Evolutionary conservation across 2,113 vertebrate genomes (phyloP), one percentile per base, ranked within the genome.

Genomic region (Oncorhynchus kisutch): DNA sequence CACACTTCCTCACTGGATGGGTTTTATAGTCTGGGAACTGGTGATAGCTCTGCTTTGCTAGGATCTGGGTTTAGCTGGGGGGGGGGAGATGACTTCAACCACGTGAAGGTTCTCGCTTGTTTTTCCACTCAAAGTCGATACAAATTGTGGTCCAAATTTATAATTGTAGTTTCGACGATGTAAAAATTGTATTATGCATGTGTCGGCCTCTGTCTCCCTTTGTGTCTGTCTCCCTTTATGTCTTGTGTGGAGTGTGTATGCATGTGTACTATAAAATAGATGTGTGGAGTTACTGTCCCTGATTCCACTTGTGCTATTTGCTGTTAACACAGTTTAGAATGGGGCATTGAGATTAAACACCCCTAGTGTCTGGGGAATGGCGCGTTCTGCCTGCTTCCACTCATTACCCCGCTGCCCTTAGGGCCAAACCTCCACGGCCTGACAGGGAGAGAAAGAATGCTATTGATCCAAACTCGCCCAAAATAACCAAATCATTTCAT

Each of bases 401-500:
- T 94, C 94, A 96, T 95, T 93, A 93, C 89, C 88, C 85, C 82
- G 91, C 83, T 90, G 92, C 93, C 95, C 93, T 72, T 54, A 72
- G 89, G 94, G 94, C 94, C 89, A 76, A 86, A 85, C 82, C 64
- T 81, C 88, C 88, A 85, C 70, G 75, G 71, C 82, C 79, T 82
- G 84, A 87, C 54, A 20, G 74, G 69, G 88, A 92, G 81, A 87
- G 81, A 88, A 90, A 88, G 89, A 94, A 90, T 89, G 83, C 88
- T 92, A 96, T 95, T 95, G 95, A 97, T 96, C 94, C 87, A 84
- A 79, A 77, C 82, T 90, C 80, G 82, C 90, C 88, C 90, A 92
- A 94, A 94, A 95, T 95, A 95, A 95, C 95, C 82, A 90, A 94
- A 96, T 95, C 92, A 95, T 92, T 94, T 95, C 91, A 94, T 95